These are phyloP conservation scores for Macrobrachium rosenbergii DNA, from an alignment of 1,140 invertebrate genomes.

Conservation along the genomic window DNA sequence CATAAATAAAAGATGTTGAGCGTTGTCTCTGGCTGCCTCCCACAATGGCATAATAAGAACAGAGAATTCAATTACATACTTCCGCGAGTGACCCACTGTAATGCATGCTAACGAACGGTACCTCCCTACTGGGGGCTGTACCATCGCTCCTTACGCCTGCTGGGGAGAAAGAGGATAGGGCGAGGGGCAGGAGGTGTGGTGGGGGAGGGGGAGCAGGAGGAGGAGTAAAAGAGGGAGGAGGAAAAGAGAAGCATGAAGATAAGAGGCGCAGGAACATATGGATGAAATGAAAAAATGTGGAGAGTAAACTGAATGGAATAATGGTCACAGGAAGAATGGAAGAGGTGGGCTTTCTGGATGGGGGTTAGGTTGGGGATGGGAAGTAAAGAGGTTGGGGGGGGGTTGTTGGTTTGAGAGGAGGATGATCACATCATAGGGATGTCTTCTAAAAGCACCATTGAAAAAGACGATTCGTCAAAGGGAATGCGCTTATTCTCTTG, in stretches of 20 bases:
- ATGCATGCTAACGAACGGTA: constrained; percentile 59
- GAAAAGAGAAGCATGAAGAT: not conserved
- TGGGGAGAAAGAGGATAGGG: not conserved
- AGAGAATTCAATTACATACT: constrained; percentile 63
- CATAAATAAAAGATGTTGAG: constrained; percentile 59
- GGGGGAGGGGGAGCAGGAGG: not conserved
- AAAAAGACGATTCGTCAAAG: no score
- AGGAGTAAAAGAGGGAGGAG: no score
- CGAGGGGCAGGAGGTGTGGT: not conserved
- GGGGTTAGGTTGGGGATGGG: no score
- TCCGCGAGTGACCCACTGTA: constrained; percentile 60
- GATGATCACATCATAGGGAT: not conserved
- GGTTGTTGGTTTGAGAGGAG: not conserved
- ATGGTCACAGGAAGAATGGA: no score
- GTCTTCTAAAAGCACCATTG: not conserved
- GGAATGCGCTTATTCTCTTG: no score
- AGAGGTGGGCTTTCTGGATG: no score
- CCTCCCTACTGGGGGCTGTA: constrained; percentile 58
- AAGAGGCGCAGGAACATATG: not conserved
- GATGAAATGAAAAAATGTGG: not conserved
- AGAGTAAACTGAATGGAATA: not conserved
- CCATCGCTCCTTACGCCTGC: not conserved
- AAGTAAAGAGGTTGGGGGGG: not conserved
- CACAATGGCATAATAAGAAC: constrained; percentile 61
- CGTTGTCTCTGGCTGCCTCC: constrained; percentile 18